Base-by-base conservation (phyloP, 2,888 invertebrate species). In the Sthenelais limicola region DNA sequence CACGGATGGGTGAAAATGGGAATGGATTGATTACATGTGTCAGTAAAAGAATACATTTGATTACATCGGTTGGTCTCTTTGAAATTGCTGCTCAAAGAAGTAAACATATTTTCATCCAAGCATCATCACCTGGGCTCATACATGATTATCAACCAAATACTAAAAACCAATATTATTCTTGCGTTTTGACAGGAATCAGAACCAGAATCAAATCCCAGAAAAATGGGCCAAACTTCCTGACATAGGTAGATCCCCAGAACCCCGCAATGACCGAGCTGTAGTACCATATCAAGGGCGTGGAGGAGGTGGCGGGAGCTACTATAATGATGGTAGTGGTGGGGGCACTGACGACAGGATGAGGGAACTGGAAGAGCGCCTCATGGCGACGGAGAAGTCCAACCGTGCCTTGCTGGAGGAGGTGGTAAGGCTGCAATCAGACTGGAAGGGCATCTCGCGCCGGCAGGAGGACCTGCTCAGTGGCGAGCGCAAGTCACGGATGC, bases 371-470 rank as follows among this genome's bases (percentile, higher is more conserved):
- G 82, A 83, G 66, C 80, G 87, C 2, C 76, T 88, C 1, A 80
- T 80, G 15, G 83, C 85, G 32, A 81, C 87, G 0, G 88, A 88
- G 75, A 85, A 85, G 76, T 87, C 87, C 5, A 87, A 87, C 78
- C 77, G 87, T n/a, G 84, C 87, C 18, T 79, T 88, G 3, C 77
- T 88, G 30, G 87, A 87, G 73, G 87, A 88, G 76, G 86, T 87
- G 35, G 80, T 87, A 18, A 79, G 86, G 21, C 78, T 87, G 38
- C 87, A 87, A 74, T 82, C 80, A 73, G 87, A 87, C 58, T 77
- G 85, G 32, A 80, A 85, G 71, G 74, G 76, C 15, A 80, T 80
- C 5, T 76, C 82, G 5, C 81, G 82, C 15, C 78, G 81, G 32
- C 86, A 82, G 77, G 86, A 87, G 67, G 85, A 86, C 24, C 72